These are phyloP conservation scores for Halictus quadricinctus DNA, from an alignment of 2,888 invertebrate species.

Conservation along the genomic window DNA sequence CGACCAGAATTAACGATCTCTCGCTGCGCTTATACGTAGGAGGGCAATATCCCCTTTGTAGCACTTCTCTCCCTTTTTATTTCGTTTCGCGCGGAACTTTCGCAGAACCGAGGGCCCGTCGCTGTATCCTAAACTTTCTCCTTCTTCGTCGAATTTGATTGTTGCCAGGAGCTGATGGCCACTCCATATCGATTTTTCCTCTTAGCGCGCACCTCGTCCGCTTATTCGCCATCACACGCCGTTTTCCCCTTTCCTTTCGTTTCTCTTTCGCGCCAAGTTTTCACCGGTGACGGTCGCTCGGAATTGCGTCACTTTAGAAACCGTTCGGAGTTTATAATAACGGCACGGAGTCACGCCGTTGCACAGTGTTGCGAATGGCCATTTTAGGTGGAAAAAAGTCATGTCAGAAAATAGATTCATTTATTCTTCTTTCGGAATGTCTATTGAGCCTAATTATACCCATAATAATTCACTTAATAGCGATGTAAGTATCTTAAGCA, in stretches of 20 bases:
- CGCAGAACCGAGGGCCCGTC: slow-evolving; percentile 59
- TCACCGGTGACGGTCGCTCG: not conserved
- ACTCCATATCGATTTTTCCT: slow-evolving; percentile 61
- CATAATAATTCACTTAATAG: too few species aligned
- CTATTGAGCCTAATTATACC: too few species aligned
- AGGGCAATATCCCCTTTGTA: slow-evolving; percentile 62
- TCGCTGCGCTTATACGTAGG: slow-evolving; percentile 53
- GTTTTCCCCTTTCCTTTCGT: slow-evolving; percentile 3
- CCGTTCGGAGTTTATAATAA: not conserved
- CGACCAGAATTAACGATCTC: slow-evolving; percentile 57
- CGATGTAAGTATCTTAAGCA: too few species aligned
- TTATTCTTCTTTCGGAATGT: too few species aligned
- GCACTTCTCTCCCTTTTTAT: slow-evolving; percentile 57
- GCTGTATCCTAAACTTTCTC: slow-evolving; percentile 69
- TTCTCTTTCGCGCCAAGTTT: slow-evolving; percentile 11
- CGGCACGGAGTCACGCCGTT: not conserved
- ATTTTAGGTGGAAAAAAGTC: too few species aligned
- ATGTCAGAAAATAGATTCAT: too few species aligned
- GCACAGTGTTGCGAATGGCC: too few species aligned
- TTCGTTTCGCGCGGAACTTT: slow-evolving; percentile 56
- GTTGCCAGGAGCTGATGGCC: slow-evolving; percentile 67
- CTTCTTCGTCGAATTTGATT: slow-evolving; percentile 70
- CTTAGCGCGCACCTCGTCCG: slow-evolving; percentile 24
- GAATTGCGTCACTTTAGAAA: not conserved
- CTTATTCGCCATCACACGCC: slow-evolving; percentile 38